Conservation (phyloP, 2,888 invertebrate genomes). For the Lobophora halterata region DNA sequence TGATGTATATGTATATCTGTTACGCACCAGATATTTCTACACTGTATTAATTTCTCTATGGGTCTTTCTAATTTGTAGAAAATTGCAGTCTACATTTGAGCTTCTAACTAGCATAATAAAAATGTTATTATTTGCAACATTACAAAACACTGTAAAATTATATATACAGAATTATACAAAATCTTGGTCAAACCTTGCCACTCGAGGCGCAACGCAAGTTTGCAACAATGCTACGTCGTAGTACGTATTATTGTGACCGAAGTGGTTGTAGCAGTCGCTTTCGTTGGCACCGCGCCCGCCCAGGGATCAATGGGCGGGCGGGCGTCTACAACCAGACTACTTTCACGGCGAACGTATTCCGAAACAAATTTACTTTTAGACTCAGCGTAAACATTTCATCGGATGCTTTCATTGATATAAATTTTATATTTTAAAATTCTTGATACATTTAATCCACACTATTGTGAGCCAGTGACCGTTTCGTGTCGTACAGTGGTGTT, state of each 20-base stretch:
- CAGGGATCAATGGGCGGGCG: conserved; percentile 74
- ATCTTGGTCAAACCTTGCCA: conserved; percentile 1
- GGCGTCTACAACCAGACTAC: conserved; percentile 64
- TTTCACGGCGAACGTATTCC: conserved; percentile 61
- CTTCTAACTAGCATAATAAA: too few species aligned
- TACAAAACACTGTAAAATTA: too few species aligned
- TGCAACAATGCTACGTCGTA: conserved; percentile 13
- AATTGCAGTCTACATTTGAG: too few species aligned
- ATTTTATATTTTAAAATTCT: background rate
- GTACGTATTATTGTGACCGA: conserved; percentile 10
- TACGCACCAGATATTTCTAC: too few species aligned
- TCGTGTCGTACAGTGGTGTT: too few species aligned
- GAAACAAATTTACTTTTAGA: conserved; percentile 43
- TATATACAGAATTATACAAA: too few species aligned
- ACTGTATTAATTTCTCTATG: too few species aligned
- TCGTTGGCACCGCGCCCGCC: conserved; percentile 60
- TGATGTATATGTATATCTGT: too few species aligned
- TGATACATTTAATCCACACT: too few species aligned
- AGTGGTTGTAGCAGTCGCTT: conserved; percentile 60
- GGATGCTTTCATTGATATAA: conserved; percentile 33
- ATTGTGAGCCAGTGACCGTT: too few species aligned
- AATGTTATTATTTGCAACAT: too few species aligned
- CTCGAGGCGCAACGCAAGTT: background rate
- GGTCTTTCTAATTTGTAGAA: too few species aligned
- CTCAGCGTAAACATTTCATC: conserved; percentile 30